phyloP scores from a whole-genome alignment of 2,113 vertebrate genomes.

The Trogon melanurus region DNA sequence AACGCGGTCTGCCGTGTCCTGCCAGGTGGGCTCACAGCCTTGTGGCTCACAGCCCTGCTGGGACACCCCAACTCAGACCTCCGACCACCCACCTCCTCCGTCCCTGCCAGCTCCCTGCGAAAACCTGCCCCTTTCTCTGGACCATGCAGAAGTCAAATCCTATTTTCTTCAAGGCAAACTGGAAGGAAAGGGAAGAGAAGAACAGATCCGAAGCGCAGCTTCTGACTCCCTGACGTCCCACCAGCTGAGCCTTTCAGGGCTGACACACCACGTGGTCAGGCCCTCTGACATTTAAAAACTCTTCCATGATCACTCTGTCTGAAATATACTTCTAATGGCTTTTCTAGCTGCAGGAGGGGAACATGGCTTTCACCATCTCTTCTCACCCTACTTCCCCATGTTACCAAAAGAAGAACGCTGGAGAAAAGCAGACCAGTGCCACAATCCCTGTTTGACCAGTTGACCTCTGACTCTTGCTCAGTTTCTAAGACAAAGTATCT shows the following conservation, averaged over 20 bases:
- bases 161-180: background rate
- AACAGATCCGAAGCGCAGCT: background rate
- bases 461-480: background rate
- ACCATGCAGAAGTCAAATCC: background rate
- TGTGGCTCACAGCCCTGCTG: background rate
- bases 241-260: background rate
- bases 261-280: rapidly evolving
- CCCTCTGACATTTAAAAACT: background rate
- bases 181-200: background rate
- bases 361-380: background rate
- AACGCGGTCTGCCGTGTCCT: background rate
- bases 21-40: background rate
- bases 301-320: background rate
- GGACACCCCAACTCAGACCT: rapidly evolving
- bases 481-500: background rate
- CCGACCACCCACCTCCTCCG: background rate
- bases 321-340: background rate
- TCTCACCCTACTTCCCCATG: background rate
- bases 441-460: background rate
- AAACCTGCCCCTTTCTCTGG: background rate
- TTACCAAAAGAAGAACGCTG: background rate
- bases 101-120: rapidly evolving
- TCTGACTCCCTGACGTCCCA: background rate
- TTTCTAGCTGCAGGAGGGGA: background rate
- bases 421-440: background rate